These are phyloP conservation scores for Tillus elongatus DNA, from an alignment of 2,888 invertebrate species.

Conservation along the genomic window DNA sequence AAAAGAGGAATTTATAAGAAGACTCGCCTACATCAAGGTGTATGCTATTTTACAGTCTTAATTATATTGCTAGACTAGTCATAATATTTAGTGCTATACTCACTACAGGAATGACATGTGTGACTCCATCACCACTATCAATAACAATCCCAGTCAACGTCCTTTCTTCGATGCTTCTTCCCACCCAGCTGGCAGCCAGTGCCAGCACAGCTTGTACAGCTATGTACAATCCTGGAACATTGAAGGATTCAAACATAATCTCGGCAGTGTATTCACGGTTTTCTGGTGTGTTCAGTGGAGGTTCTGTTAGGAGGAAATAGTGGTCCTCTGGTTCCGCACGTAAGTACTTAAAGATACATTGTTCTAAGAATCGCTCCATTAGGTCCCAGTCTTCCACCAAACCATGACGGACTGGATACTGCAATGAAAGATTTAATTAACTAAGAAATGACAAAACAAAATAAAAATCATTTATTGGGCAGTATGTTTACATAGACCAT, in stretches of 20 bases:
- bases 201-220: conserved; percentile 99
- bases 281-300: conserved; percentile 97
- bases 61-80: no score
- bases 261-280: conserved; percentile 93
- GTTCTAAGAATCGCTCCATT: conserved; percentile 98
- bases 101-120: conserved; percentile 98
- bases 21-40: no score
- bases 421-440: no score
- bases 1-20: no score
- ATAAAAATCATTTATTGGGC: no score
- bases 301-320: conserved; percentile 95
- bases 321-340: conserved; percentile 99
- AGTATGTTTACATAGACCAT: no score
- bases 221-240: conserved; percentile 98
- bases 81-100: no score
- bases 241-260: conserved; percentile 99
- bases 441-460: no score
- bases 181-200: conserved; percentile 96
- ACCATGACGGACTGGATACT: conserved; percentile 99
- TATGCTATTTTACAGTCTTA: no score
- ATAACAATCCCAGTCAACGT: conserved; percentile 97
- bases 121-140: conserved; percentile 99
- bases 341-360: conserved; percentile 97
- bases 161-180: conserved; percentile 77
- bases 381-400: conserved; percentile 99